Base-by-base conservation (phyloP, 2,888 invertebrate species). In the Taphrorychus bicolor region DNA sequence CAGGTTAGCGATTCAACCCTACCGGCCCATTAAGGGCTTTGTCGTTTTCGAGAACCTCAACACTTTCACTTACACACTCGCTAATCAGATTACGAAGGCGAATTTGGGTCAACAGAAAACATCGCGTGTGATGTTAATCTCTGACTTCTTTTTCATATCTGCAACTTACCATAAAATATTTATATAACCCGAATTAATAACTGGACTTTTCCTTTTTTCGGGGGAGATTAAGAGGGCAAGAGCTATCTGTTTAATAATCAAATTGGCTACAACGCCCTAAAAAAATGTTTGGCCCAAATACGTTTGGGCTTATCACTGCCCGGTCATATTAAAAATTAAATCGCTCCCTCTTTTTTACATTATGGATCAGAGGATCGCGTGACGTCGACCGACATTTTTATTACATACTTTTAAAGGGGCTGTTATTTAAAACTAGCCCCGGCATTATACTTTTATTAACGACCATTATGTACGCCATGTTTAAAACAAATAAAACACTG, bases 281-380 rank as follows among this genome's bases (percentile, higher is more conserved):
- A n/a, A n/a, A 21, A 19, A 17, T 57, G 48, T 22, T 58, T 64
- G 58, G 51, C 64, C 58, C 32, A 49, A 58, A 58, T 57, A 51
- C 41, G 64, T 64, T 64, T 64, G 9, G 63, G 57, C 57, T 57
- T 63, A 63, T 63, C 51, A 57, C 40, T 7, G 57, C 51, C 18
- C 22, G 58, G 57, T 42, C 52, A 64, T 58, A 64, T 64, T 64
- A 64, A 64, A 64, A 64, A 64, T 64, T 64, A 64, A 57, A 64
- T 64, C 64, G 58, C 42, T 56, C 32, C 32, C 11, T 32, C 17
- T 45, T 54, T 62, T 58, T 51, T 58, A 51, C 41, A 52, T 64
- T 64, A 64, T 64, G 58, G 64, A 64, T 64, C 64, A 58, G 52
- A 51, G 40, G 40, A 49, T 64, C 51, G 64, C 64, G 64, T 64